phyloP scores from a whole-genome alignment of 2,888 invertebrate genomes.

The Ochropleura leucogaster region DNA sequence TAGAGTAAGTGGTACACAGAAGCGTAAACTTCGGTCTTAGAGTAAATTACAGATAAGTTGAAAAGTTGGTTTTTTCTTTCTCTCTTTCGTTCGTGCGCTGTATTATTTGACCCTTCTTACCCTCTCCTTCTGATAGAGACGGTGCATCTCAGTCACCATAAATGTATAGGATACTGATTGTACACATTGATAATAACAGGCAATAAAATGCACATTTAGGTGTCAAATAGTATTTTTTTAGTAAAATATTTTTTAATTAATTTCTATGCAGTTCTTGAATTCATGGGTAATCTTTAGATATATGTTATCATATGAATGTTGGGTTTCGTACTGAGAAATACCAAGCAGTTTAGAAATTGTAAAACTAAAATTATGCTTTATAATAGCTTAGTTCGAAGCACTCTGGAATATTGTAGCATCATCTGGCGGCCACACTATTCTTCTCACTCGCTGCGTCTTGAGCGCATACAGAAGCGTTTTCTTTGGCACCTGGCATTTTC shows the following conservation, averaged over 20 bases:
- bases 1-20: constrained; percentile 34
- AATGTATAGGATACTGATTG: neutral
- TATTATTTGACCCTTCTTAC: neutral
- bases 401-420: too few relatives aligned
- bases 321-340: too few relatives aligned
- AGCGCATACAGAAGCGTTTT: too few relatives aligned
- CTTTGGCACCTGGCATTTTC: too few relatives aligned
- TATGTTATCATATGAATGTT: too few relatives aligned
- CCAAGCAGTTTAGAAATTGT: too few relatives aligned
- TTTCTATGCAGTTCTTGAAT: too few relatives aligned
- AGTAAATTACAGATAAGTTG: neutral
- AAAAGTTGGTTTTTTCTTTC: neutral
- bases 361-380: too few relatives aligned
- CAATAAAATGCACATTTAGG: neutral
- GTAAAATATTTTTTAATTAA: too few relatives aligned
- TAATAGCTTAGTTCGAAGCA: too few relatives aligned
- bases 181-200: neutral
- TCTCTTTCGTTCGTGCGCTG: neutral
- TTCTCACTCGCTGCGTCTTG: too few relatives aligned
- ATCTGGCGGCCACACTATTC: too few relatives aligned
- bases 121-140: neutral
- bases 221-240: neutral
- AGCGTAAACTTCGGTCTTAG: neutral
- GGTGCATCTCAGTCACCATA: neutral
- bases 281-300: neutral